Evolutionary conservation across 2,797 vertebrate species (phyloP).

Genomic region (Acanthis flammea): DNA sequence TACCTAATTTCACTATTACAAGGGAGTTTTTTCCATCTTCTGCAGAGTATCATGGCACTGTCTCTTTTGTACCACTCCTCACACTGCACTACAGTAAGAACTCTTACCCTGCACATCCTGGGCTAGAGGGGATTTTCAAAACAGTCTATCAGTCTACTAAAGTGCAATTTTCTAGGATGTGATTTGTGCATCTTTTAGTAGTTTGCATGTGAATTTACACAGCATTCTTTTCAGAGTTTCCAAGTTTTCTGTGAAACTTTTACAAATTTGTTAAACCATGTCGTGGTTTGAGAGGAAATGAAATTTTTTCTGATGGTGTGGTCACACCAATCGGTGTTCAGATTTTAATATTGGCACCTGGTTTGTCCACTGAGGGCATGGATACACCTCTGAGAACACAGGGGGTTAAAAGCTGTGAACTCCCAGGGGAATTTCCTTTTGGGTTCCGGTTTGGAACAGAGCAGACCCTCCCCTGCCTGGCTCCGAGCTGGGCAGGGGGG

Average conservation of each 20-base stretch:
- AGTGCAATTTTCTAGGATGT: not conserved
- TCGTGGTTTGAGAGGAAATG: no score
- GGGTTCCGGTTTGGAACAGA: no score
- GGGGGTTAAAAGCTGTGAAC: no score
- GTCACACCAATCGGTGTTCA: no score
- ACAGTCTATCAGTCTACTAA: not conserved
- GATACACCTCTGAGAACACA: no score
- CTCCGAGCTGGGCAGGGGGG: no score
- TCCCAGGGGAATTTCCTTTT: no score
- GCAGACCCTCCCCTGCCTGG: no score
- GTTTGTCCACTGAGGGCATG: no score
- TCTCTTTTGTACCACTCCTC: not conserved
- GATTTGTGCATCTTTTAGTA: not conserved
- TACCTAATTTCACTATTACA: not conserved
- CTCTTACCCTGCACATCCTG: not conserved
- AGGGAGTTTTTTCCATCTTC: not conserved
- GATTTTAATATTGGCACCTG: no score
- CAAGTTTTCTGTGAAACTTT: conserved; percentile 54
- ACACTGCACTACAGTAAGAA: not conserved
- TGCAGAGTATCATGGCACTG: not conserved
- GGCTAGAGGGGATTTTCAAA: not conserved
- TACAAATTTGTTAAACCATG: conserved; percentile 10
- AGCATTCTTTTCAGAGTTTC: not conserved
- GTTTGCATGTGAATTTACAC: not conserved
- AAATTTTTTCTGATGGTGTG: no score